Conservation (phyloP, 2,888 invertebrate genomes). For the Orchesella flavescens region DNA sequence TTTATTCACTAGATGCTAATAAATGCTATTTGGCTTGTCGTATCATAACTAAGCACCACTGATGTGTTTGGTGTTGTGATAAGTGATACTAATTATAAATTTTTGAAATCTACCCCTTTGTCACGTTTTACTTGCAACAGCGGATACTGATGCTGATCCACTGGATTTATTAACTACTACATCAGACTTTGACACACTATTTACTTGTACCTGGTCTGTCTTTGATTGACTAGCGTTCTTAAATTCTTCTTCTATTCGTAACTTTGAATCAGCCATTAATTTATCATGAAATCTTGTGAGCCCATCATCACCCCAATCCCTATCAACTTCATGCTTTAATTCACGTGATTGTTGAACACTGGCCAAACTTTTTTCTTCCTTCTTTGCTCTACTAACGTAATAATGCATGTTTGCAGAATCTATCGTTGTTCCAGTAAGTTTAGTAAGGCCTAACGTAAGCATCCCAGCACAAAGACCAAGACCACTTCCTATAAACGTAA, state of each 20-base stretch:
- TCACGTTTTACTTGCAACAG: too few species aligned
- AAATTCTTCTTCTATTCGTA: not conserved
- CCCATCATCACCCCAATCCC: not conserved
- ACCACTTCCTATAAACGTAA: conserved; percentile 76
- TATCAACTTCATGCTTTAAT: not conserved
- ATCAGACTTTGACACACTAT: not conserved
- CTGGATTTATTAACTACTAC: too few species aligned
- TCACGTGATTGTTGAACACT: too few species aligned
- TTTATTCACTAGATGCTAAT: too few species aligned
- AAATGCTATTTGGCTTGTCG: too few species aligned
- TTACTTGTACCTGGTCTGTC: not conserved
- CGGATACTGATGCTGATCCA: too few species aligned
- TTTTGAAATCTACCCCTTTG: too few species aligned
- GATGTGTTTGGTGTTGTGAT: too few species aligned
- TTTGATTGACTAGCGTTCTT: not conserved
- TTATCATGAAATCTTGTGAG: conserved; percentile 27
- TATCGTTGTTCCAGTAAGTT: conserved; percentile 79
- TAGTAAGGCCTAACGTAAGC: conserved; percentile 77
- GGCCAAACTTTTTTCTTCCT: conserved; percentile 75
- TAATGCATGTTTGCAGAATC: conserved; percentile 76
- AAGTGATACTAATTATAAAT: too few species aligned
- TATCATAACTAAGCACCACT: too few species aligned
- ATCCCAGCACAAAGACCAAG: conserved; percentile 80
- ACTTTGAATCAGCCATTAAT: not conserved
- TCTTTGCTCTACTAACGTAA: conserved; percentile 77